A percentile compares a stretch with the other conserved stretches of the same genome.
These are phyloP conservation scores for Perizoma flavofasciatum DNA, from an alignment of 2,888 invertebrate species.

Conservation along the genomic window DNA sequence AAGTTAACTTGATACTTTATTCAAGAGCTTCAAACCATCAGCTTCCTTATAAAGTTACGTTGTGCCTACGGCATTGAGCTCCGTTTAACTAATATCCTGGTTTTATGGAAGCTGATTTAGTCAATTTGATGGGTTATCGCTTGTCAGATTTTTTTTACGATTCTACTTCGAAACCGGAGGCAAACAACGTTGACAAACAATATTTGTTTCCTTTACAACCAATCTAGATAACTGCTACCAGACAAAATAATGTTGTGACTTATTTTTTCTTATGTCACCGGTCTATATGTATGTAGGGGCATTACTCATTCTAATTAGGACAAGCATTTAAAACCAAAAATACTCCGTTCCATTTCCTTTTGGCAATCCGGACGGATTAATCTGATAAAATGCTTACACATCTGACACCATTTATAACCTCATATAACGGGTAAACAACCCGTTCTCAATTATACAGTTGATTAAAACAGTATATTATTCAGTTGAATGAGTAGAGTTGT, in stretches of 20 bases:
- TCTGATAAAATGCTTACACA: conserved; percentile 23
- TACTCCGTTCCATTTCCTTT: conserved; percentile 4
- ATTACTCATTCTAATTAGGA: not conserved
- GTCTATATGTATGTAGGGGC: too few relatives aligned
- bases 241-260: too few relatives aligned
- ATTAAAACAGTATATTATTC: conserved; percentile 43
- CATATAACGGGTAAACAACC: conserved; percentile 6
- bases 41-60: conserved; percentile 4
- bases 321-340: conserved; percentile 6
- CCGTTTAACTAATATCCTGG: not conserved
- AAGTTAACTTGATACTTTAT: too few relatives aligned
- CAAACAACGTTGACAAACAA: not conserved
- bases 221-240: not conserved
- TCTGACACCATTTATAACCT: conserved; percentile 24
- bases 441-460: conserved; percentile 32
- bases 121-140: conserved; percentile 8
- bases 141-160: conserved; percentile 3
- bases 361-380: conserved; percentile 17
- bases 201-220: not conserved
- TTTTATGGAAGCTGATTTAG: conserved; percentile 3
- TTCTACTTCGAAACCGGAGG: not conserved
- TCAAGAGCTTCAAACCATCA: not conserved
- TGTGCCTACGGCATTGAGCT: conserved; percentile 6
- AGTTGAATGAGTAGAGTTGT: conserved; percentile 20
- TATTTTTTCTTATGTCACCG: too few relatives aligned